phyloP scores from a whole-genome alignment of 2,113 vertebrate genomes.

The Calypte anna region DNA sequence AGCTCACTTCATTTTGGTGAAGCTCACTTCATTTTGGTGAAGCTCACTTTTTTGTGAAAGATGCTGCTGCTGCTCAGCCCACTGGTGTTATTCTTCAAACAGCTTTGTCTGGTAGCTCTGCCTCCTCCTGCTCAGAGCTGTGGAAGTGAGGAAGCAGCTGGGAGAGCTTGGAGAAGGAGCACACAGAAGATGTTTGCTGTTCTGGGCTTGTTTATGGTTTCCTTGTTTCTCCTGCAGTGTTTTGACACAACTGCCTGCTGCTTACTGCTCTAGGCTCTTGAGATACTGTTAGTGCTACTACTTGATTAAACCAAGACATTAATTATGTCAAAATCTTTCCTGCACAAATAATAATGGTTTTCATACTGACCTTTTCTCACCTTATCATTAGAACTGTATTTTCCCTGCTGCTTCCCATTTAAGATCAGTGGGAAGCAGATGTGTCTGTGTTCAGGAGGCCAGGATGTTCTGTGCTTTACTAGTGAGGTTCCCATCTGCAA shows the following conservation, averaged over 20 bases:
- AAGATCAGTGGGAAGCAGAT: not conserved
- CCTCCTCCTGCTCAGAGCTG: not conserved
- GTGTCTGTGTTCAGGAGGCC: not conserved
- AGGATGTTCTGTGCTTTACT: not conserved
- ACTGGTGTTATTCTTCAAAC: not conserved
- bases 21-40: too few relatives aligned
- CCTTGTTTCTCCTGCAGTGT: not conserved
- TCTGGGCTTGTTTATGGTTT: not conserved
- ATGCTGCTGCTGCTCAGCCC: constrained; percentile 37
- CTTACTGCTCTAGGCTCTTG: not conserved
- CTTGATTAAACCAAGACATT: constrained; percentile 22
- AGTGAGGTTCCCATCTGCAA: not conserved
- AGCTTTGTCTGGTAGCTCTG: not conserved
- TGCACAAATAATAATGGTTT: not conserved
- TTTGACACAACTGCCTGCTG: not conserved
- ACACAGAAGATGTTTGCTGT: constrained; percentile 2
- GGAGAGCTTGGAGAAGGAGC: not conserved
- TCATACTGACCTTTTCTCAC: not conserved
- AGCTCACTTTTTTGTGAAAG: not conserved
- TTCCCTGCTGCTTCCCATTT: not conserved
- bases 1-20: not conserved
- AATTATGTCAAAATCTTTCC: not conserved
- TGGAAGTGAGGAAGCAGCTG: constrained; percentile 25
- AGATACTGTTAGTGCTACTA: constrained; percentile 10
- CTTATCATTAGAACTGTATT: not conserved